phyloP scores from a whole-genome alignment of 2,113 vertebrate species.

The Macroglossus sobrinus region DNA sequence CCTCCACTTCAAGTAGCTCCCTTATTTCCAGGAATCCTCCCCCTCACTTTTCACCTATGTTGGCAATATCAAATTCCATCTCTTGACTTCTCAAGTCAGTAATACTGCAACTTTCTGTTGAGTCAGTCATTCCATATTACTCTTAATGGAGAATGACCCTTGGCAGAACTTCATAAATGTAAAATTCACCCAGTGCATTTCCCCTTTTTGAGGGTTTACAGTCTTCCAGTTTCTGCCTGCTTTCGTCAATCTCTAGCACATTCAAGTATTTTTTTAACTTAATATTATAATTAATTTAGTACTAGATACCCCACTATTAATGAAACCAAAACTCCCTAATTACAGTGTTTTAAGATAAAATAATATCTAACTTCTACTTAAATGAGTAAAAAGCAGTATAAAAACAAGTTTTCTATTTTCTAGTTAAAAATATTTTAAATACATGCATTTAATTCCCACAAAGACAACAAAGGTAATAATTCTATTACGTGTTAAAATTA shows the following conservation, averaged over 20 bases:
- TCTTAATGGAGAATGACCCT: not conserved
- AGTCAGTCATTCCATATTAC: not conserved
- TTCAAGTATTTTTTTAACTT: not conserved
- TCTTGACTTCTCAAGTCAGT: not conserved
- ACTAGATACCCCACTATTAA: not conserved
- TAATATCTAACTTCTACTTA: not conserved
- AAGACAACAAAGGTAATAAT: not conserved
- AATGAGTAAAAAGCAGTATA: not conserved
- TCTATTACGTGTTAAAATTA: not conserved
- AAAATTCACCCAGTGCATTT: not conserved
- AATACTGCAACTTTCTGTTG: not conserved
- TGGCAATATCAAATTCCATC: not conserved
- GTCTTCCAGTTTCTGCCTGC: not conserved
- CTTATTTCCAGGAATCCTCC: not conserved
- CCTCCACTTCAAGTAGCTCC: not conserved
- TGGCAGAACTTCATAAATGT: not conserved
- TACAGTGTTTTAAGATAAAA: not conserved
- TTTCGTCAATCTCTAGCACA: not conserved
- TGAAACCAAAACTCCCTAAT: not conserved
- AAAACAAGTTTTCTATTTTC: not conserved
- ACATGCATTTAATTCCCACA: not conserved
- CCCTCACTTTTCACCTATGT: not conserved
- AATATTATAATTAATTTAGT: not conserved
- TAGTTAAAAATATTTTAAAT: conserved; percentile 4
- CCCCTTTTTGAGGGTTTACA: not conserved